A percentile compares a stretch with the other conserved stretches of the same genome.
These are phyloP conservation scores for Diorhabda sublineata DNA, from an alignment of 1,140 invertebrate genomes.

Conservation along the genomic window DNA sequence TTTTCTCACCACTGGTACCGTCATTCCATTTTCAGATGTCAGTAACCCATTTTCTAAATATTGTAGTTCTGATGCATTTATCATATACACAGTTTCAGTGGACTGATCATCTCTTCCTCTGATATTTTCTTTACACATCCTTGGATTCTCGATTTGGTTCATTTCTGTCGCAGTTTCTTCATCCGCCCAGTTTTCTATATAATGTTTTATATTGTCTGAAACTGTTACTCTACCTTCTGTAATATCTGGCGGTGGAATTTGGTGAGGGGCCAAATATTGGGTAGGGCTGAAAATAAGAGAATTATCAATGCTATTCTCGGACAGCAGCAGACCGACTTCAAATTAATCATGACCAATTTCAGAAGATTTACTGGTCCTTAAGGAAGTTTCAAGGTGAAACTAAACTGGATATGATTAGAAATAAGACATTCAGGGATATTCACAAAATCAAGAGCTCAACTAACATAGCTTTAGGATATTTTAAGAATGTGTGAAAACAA, in stretches of 20 bases:
- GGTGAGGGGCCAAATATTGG: constrained; percentile 15
- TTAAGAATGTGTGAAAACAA: too few relatives aligned
- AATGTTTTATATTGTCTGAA: constrained; percentile 37
- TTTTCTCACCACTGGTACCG: constrained; percentile 14
- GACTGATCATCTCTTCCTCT: constrained; percentile 30
- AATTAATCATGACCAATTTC: too few relatives aligned
- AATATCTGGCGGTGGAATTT: constrained; percentile 27
- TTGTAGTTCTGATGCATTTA: constrained; percentile 34
- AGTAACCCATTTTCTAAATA: constrained; percentile 34
- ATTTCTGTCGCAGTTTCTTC: constrained; percentile 33
- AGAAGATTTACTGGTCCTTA: too few relatives aligned
- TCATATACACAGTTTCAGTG: constrained; percentile 34
- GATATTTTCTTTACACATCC: constrained; percentile 25
- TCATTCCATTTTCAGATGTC: constrained; percentile 32
- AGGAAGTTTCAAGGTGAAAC: too few relatives aligned
- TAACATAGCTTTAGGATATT: too few relatives aligned
- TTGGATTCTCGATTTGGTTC: constrained; percentile 16
- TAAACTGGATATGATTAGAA: too few relatives aligned
- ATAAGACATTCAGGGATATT: too few relatives aligned
- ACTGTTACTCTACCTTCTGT: constrained; percentile 25
- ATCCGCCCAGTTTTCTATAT: constrained; percentile 41
- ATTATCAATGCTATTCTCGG: background rate
- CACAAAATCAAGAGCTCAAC: too few relatives aligned
- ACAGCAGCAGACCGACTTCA: too few relatives aligned
- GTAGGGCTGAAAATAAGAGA: constrained; percentile 16